Conservation (phyloP, 2,113 vertebrate species). For the Psittacula cyanocephala region DNA sequence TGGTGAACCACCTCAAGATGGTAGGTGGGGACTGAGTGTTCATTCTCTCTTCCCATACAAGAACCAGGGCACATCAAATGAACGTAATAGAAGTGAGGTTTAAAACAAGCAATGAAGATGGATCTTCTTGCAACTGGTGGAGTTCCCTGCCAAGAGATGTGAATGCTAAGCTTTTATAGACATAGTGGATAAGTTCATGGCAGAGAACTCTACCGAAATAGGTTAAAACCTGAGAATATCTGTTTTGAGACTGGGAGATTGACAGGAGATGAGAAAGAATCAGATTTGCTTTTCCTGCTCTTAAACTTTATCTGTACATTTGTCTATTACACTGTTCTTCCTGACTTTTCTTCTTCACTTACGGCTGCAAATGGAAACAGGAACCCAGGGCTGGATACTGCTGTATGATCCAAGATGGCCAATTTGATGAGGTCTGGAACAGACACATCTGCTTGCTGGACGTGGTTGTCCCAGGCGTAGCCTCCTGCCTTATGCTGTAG, state of each 20-base stretch:
- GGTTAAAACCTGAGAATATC: neutral
- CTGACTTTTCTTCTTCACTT: neutral
- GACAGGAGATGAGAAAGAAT: neutral
- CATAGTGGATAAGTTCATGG: neutral
- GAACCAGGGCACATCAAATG: neutral
- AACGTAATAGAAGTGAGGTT: neutral
- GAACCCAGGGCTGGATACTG: neutral
- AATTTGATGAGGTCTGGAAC: neutral
- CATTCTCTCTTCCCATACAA: neutral
- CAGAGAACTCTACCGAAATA: neutral
- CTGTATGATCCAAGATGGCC: neutral
- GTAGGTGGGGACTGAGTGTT: neutral
- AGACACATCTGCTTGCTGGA: neutral
- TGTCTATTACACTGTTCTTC: neutral
- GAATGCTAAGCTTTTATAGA: neutral
- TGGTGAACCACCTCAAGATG: neutral
- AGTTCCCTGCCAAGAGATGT: neutral
- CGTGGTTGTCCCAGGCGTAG: neutral
- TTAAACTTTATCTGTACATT: neutral
- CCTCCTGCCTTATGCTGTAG: neutral
- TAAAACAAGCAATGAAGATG: neutral
- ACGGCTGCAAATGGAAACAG: neutral
- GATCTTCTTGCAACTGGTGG: neutral
- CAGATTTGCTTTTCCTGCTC: neutral
- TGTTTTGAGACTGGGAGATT: neutral